Evolutionary conservation across 2,888 invertebrate genomes (phyloP), one percentile per base, ranked within the genome.

Genomic region (Disparrhopalites patrizii): DNA sequence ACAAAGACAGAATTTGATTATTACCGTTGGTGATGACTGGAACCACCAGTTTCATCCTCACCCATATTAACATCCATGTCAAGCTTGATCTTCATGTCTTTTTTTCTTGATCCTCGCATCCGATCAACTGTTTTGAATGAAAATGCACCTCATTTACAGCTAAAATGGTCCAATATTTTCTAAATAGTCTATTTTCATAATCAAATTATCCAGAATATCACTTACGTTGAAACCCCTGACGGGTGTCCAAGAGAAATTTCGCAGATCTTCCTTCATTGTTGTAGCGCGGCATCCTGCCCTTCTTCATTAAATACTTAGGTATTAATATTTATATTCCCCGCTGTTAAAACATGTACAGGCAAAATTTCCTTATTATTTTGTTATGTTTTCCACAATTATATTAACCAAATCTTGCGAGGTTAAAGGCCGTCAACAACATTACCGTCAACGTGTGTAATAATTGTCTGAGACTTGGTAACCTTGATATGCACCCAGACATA

Each of bases 1-100:
- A n/a, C n/a, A n/a, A n/a, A n/a, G n/a, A n/a, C n/a, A n/a, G n/a
- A 13, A 43, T 43, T n/a, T 43, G 20, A 43, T n/a, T n/a, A n/a
- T 13, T 52, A 55, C 63, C 54, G 43, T 2, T 33, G 23, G 25
- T 52, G 62, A 28, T 36, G 38, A 38, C 25, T n/a, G 15, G 13
- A 13, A 13, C 57, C 31, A 8, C 57, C 38, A 4, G 31, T 10
- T n/a, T 56, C 50, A 28, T 57, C 57, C 10, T 57, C 64, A 13
- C 57, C 64, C 64, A 65, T 65, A 25, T 8, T 36, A 1, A 65
- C 57, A 38, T 65, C 64, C 18, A 51, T 50, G 27, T 65, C 64
- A 33, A 47, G 28, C 18, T 65, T 65, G 23, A 47, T 65, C 50
- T 65, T 56, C 56, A 65, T 65, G 10, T 57, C 64, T 18, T 57